phyloP scores from a whole-genome alignment of 2,888 invertebrate genomes.

The Melitaea athalia region DNA sequence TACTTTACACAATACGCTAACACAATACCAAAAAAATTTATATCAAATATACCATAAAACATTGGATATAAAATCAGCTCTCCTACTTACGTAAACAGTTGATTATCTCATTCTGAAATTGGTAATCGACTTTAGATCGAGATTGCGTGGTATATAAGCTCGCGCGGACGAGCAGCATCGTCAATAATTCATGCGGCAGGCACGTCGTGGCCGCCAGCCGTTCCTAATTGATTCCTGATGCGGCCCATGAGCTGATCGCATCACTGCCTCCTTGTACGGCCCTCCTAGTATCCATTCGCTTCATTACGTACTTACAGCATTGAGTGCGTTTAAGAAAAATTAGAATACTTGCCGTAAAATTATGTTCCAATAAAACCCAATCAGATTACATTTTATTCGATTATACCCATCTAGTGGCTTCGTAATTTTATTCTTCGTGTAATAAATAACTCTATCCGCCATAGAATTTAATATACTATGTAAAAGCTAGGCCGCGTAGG shows the following conservation, averaged over 20 bases:
- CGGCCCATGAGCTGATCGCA: slow-evolving; percentile 74
- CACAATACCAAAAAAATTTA: not conserved
- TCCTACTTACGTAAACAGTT: slow-evolving; percentile 2
- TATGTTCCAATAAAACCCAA: slow-evolving; percentile 29
- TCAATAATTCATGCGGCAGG: slow-evolving; percentile 80
- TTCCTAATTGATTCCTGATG: slow-evolving; percentile 81
- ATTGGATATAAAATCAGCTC: slow-evolving; percentile 3
- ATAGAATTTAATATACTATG: not conserved
- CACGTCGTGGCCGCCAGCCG: slow-evolving; percentile 76
- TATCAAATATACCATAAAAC: not conserved
- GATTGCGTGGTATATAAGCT: slow-evolving; percentile 52
- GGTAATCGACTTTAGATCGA: slow-evolving; percentile 55
- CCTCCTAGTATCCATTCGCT: slow-evolving; percentile 71
- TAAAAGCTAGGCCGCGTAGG: not conserved
- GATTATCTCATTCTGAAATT: slow-evolving; percentile 28
- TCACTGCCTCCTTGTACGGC: slow-evolving; percentile 76
- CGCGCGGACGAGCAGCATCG: slow-evolving; percentile 61
- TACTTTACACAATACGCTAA: not conserved
- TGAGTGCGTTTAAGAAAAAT: slow-evolving; percentile 33
- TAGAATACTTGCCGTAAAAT: slow-evolving; percentile 30
- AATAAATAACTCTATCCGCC: not conserved
- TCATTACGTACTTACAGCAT: slow-evolving; percentile 68
- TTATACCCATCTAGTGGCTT: slow-evolving; percentile 10
- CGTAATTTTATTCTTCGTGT: slow-evolving; percentile 10
- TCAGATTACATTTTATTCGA: slow-evolving; percentile 26